phyloP scores from a whole-genome alignment of 2,888 invertebrate species.

The Teinopalpus imperialis region DNA sequence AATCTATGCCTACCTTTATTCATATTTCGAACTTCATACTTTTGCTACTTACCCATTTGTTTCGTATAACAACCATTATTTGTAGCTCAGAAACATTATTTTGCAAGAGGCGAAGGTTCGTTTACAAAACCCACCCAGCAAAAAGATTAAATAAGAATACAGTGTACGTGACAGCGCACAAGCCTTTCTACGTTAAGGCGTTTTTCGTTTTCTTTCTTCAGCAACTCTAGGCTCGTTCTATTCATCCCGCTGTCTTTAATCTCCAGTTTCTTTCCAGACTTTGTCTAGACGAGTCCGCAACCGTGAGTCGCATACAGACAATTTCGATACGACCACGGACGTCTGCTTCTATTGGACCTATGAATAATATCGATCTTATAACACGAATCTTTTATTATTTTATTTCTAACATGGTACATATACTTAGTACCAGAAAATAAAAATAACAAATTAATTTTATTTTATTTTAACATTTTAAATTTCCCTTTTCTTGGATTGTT shows the following conservation, averaged over 20 bases:
- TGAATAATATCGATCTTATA: constrained; percentile 34
- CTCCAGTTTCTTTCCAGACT: constrained; percentile 63
- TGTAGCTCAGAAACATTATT: constrained; percentile 37
- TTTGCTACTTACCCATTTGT: constrained; percentile 20
- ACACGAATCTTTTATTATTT: constrained; percentile 14
- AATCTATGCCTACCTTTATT: not conserved
- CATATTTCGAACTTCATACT: not conserved
- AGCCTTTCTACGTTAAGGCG: constrained; percentile 65
- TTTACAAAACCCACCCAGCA: constrained; percentile 54
- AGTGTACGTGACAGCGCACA: constrained; percentile 74
- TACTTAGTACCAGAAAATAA: too few relatives aligned
- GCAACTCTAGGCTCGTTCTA: constrained; percentile 61
- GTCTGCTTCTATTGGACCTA: constrained; percentile 40
- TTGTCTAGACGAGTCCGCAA: constrained; percentile 59
- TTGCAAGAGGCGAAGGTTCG: constrained; percentile 47
- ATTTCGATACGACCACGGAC: constrained; percentile 47
- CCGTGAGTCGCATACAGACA: constrained; percentile 43
- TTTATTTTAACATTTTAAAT: too few relatives aligned
- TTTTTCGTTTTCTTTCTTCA: constrained; percentile 71
- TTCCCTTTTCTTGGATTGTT: too few relatives aligned
- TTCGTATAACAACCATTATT: constrained; percentile 35
- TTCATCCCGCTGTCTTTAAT: constrained; percentile 75
- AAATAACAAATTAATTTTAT: too few relatives aligned
- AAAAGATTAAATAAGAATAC: constrained; percentile 75
- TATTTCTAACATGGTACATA: too few relatives aligned